phyloP scores from a whole-genome alignment of 2,797 vertebrate genomes.

The Morus bassanus region DNA sequence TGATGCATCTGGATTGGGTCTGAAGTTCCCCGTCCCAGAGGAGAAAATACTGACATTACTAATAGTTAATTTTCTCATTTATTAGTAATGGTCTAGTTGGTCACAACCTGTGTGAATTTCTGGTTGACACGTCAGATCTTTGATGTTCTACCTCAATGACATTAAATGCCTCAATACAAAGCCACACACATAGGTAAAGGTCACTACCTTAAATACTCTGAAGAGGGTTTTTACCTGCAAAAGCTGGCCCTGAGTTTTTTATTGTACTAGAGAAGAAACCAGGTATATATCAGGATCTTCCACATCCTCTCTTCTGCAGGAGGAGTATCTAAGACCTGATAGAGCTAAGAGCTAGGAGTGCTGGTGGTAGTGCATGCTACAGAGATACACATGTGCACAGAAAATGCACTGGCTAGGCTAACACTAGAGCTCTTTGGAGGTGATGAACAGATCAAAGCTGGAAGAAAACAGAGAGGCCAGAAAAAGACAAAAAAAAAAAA shows the following conservation, averaged over 20 bases:
- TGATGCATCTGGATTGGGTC: neutral
- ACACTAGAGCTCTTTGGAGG: neutral
- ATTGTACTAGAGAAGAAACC: neutral
- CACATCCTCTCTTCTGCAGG: neutral
- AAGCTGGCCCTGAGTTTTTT: neutral
- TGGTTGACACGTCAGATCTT: neutral
- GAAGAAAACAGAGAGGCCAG: neutral
- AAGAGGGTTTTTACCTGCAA: neutral
- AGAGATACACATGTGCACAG: neutral
- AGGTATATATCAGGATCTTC: neutral
- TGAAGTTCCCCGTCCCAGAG: neutral
- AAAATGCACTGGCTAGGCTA: neutral
- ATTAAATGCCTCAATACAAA: neutral
- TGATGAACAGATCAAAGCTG: neutral
- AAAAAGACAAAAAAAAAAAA: neutral
- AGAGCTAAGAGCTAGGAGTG: neutral
- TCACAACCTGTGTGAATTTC: neutral
- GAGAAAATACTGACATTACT: neutral
- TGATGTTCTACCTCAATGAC: neutral
- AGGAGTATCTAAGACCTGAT: neutral
- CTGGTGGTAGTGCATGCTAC: neutral
- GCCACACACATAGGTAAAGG: neutral
- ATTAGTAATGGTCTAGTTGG: neutral
- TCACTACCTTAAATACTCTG: neutral
- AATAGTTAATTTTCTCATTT: neutral